Base-by-base conservation (phyloP, 2,797 vertebrate species). In the Lithobates sylvaticus region DNA sequence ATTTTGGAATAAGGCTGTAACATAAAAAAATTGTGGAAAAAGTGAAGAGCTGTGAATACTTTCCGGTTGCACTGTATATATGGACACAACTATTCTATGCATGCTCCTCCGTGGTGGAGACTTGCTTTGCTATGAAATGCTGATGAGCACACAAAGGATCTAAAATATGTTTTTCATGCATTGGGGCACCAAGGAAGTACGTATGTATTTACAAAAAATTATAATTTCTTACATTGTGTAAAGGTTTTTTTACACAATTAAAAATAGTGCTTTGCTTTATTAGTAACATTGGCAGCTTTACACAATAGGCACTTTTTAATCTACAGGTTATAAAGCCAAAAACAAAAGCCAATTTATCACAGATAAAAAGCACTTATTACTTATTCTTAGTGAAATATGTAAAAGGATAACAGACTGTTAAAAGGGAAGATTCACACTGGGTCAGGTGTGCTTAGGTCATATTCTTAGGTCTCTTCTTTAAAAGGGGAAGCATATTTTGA, bases 401-500 rank as follows among this genome's bases (percentile, higher is more conserved):
- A 74, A 64, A 32, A 29, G n/a, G 54, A 74, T 82, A 73, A 73
- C 39, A 73, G 80, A 54, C 61, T 64, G 80, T 50, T 65, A 65
- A 50, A 29, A 81, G 23, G 70, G 32, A 81, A 73, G 54, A 61
- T 74, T 64, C 80, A 82, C 54, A 65, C 44, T 73, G 80, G 18
- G 69, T 73, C 58, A 26, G 42, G 23, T 64, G 47, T 44, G 70
- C 27, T 54, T 39, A 44, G 80, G 70, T 82, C 80, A 82, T 42
- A 70, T 65, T 29, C 47, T 39, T 23, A 65, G 80, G 70, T 74
- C 69, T 73, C 34, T 15, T 4, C 13, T 65, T 73, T 72, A 58
- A 72, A 72, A 72, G 29, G 69, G 79, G 79, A 81, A 69, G 79
- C 71, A 81, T 58, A 64, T 61, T 42, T 44, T 64, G 73, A 82